These are phyloP conservation scores for Eurytoma adleriae DNA, from an alignment of 2,888 invertebrate genomes.

Conservation along the genomic window DNA sequence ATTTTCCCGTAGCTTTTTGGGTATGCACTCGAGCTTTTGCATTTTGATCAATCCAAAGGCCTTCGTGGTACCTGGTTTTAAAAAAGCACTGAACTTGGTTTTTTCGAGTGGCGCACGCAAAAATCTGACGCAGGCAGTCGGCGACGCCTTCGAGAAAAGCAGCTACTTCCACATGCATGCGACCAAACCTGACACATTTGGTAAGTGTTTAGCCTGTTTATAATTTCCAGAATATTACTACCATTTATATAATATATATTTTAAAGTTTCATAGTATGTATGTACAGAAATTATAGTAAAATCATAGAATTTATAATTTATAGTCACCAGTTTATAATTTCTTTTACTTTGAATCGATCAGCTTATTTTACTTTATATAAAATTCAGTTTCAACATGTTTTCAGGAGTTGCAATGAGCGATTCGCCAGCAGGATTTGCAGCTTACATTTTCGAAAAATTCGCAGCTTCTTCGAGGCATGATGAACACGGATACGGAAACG, in stretches of 20 bases:
- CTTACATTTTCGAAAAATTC: slow-evolving; percentile 94
- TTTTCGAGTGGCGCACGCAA: no score
- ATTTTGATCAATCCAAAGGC: slow-evolving; percentile 59
- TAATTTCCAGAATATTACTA: no score
- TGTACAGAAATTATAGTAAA: no score
- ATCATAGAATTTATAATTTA: no score
- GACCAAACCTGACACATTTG: slow-evolving; percentile 93
- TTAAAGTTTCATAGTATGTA: no score
- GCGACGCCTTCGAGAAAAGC: slow-evolving; percentile 70
- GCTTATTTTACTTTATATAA: no score
- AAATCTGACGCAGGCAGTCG: slow-evolving; percentile 46
- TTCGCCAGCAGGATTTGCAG: slow-evolving; percentile 90
- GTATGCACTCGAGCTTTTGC: slow-evolving; percentile 78
- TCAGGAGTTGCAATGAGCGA: slow-evolving; percentile 83
- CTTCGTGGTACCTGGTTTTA: background rate
- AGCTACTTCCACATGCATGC: slow-evolving; percentile 88
- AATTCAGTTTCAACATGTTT: slow-evolving; percentile 43
- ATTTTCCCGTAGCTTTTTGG: slow-evolving; percentile 73
- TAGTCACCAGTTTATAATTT: no score
- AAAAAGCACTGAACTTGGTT: no score
- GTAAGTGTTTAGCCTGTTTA: slow-evolving; percentile 73
- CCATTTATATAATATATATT: no score
- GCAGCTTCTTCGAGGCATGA: slow-evolving; percentile 83
- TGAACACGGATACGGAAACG: slow-evolving; percentile 79
- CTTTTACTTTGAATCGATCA: no score